Base-by-base conservation (phyloP, 2,113 vertebrate species). In the Octodon degus region DNA sequence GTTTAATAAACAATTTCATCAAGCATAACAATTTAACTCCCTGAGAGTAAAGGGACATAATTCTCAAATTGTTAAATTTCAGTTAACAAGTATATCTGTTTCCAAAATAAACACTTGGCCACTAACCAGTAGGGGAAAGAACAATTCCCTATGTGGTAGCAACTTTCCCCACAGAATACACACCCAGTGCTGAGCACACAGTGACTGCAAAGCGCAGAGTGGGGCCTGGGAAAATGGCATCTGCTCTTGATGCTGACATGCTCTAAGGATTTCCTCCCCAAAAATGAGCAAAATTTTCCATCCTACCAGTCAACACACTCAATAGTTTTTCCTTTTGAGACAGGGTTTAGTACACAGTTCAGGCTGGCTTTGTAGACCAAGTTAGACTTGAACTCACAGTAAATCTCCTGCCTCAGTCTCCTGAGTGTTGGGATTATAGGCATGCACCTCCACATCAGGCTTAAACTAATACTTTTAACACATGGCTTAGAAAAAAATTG, bases 71-170 rank as follows among this genome's bases (percentile, higher is more conserved):
- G 17, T 70, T 91, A 85, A 85, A 76, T 97, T 97, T 94, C n/a
- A 96, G 70, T 74, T 85, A 96, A 94, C 95, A 95, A 96, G 62
- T 82, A 13, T 85, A 86, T 88, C 40, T 96, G 82, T 96, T 97
- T 97, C 97, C 96, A 97, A 98, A 97, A 97, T 95, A 97, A 97
- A 97, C 77, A 97, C 24, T 58, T 62, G 95, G 92, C 88, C 67
- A 70, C 62, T 89, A 20, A 85, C 90, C 47, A 83, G 70, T 68
- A 53, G 85, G 79, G 72, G 85, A 96, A 97, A 87, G 72, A 92
- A 85, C 68, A 95, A 89, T 47, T 90, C 88, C 80, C 70, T 50
- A 5, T 30, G 84, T 82, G 40, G 62, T 60, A 43, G 83, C 87
- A 93, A 79, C 47, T 67, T 60, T 94, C 77, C 76, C 88, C 34